Conservation (phyloP, 1,140 invertebrate species). For the Leptinotarsa texana region DNA sequence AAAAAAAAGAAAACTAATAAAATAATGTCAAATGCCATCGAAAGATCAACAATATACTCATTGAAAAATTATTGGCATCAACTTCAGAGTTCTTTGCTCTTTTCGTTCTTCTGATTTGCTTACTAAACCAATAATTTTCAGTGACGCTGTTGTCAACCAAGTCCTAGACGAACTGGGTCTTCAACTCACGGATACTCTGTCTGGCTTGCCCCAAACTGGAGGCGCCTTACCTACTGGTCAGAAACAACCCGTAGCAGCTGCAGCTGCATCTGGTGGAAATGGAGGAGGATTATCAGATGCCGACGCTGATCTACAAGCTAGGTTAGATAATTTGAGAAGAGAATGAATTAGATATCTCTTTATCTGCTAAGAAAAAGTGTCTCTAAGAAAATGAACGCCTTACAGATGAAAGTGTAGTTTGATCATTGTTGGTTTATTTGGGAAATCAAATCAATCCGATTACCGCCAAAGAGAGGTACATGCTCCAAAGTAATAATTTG, state of each 20-base stretch:
- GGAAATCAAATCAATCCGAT: no score
- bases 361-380: no score
- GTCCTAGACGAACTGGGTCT: slow-evolving; percentile 96
- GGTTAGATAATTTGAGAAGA: slow-evolving; percentile 89
- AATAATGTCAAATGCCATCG: no score
- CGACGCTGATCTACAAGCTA: slow-evolving; percentile 92
- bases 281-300: slow-evolving; percentile 74
- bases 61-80: no score
- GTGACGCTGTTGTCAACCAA: slow-evolving; percentile 88
- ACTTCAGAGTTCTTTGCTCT: not conserved
- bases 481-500: no score
- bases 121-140: slow-evolving; percentile 52
- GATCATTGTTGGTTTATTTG: no score
- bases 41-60: no score
- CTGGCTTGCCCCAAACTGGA: slow-evolving; percentile 79
- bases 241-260: slow-evolving; percentile 59
- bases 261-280: slow-evolving; percentile 60
- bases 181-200: slow-evolving; percentile 87
- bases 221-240: slow-evolving; percentile 63
- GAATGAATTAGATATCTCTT: slow-evolving; percentile 62
- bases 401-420: no score
- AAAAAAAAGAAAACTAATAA: no score
- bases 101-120: not conserved
- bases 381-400: no score
- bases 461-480: no score